Conservation (phyloP, 2,888 invertebrate genomes). For the Andricus curvator region DNA sequence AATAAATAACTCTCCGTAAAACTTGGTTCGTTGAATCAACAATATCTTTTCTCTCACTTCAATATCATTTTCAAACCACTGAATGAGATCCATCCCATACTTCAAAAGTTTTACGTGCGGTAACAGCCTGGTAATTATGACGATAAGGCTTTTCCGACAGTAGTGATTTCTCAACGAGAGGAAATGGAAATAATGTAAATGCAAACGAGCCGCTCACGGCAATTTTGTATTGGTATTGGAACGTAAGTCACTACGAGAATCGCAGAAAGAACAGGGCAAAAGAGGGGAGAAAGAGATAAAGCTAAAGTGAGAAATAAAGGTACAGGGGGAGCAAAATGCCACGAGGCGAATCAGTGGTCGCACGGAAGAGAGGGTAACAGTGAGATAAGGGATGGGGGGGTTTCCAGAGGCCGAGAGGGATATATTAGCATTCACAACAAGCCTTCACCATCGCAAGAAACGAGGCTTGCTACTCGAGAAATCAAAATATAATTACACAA, state of each 20-base stretch:
- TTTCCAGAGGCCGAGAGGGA: constrained; percentile 53
- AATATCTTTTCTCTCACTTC: constrained; percentile 8
- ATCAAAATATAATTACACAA: constrained; percentile 65
- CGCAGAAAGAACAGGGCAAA: constrained; percentile 10
- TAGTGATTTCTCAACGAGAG: not conserved
- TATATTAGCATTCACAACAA: constrained; percentile 74
- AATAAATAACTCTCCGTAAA: not conserved
- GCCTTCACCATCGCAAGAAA: constrained; percentile 58
- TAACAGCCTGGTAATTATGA: constrained; percentile 20
- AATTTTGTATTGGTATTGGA: constrained; percentile 68
- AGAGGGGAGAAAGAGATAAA: not conserved
- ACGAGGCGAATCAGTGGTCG: constrained; percentile 39
- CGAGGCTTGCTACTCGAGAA: constrained; percentile 54
- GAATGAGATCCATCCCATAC: constrained; percentile 13
- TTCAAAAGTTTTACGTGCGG: constrained; percentile 18
- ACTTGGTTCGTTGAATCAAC: not conserved
- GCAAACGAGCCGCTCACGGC: constrained; percentile 62
- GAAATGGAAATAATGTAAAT: constrained; percentile 68
- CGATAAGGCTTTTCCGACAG: constrained; percentile 19
- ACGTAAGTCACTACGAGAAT: constrained; percentile 66
- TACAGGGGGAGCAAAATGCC: constrained; percentile 37
- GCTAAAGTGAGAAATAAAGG: constrained; percentile 25
- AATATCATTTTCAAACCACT: constrained; percentile 1
- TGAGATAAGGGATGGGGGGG: constrained; percentile 6
- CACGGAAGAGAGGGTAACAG: not conserved